Evolutionary conservation across 2,797 vertebrate species (phyloP).

Genomic region (Alectoris magna): DNA sequence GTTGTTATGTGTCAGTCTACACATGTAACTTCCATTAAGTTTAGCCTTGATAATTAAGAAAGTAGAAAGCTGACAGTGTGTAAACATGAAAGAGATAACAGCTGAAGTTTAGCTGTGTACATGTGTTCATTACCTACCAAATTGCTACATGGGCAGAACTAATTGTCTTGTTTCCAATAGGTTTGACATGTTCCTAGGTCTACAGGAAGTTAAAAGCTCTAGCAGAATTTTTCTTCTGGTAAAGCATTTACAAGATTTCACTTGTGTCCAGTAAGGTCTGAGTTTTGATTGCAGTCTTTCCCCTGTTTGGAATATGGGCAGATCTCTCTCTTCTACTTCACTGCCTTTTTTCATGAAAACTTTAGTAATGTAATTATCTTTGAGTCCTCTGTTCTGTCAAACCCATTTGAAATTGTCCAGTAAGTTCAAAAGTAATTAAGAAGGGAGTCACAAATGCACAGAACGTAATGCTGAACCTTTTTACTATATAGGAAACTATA

Average conservation of each 20-base stretch:
- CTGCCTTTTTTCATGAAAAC: constrained; percentile 44
- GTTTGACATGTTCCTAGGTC: not conserved
- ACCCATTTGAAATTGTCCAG: constrained; percentile 46
- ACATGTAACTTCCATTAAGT: not conserved
- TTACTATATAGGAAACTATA: not conserved
- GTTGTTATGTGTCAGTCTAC: not conserved
- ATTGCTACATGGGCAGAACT: not conserved
- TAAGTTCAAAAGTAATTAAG: constrained; percentile 52
- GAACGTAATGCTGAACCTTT: not conserved
- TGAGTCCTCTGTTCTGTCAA: constrained; percentile 52
- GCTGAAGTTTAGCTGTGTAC: not conserved
- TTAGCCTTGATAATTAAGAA: not conserved
- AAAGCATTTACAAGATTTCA: not conserved
- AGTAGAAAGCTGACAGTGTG: not conserved
- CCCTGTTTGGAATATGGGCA: not conserved
- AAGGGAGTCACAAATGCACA: not conserved
- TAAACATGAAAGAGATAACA: not conserved
- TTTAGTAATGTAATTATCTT: constrained; percentile 42
- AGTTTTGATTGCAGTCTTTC: not conserved
- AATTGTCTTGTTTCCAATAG: not conserved
- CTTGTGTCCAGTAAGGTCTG: not conserved
- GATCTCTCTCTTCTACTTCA: constrained; percentile 35
- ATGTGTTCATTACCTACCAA: not conserved
- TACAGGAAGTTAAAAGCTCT: not conserved
- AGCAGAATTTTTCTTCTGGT: not conserved